These are phyloP conservation scores for Reticulitermes speratus DNA, from an alignment of 1,140 invertebrate species.

Conservation along the genomic window DNA sequence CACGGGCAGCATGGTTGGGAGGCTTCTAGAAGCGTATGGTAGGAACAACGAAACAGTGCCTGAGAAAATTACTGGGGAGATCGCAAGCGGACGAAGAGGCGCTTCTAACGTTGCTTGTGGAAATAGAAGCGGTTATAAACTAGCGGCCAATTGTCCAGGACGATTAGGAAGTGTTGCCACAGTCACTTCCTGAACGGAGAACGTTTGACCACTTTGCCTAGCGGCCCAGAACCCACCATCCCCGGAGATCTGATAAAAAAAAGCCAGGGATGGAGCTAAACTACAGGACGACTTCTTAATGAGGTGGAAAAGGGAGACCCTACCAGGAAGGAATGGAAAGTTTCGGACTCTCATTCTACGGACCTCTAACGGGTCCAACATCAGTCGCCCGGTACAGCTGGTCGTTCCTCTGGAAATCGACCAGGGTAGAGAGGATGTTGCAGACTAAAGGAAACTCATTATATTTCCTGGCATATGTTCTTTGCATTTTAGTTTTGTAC, in stretches of 20 bases:
- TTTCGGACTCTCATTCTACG: neutral
- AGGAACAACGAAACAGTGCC: neutral
- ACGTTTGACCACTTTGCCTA: neutral
- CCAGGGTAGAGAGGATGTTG: too few relatives aligned
- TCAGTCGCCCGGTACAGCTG: neutral
- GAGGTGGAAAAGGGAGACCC: neutral
- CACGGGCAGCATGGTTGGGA: constrained; percentile 20
- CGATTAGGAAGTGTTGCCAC: neutral
- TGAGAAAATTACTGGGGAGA: neutral
- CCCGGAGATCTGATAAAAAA: neutral
- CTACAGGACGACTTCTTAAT: neutral
- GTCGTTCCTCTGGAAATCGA: constrained; percentile 7
- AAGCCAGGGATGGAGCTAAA: neutral
- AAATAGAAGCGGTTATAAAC: constrained; percentile 2
- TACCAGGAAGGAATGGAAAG: neutral
- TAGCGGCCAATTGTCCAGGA: neutral
- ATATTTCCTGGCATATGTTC: too few relatives aligned
- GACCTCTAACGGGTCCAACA: neutral
- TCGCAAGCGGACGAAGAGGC: neutral
- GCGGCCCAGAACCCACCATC: neutral
- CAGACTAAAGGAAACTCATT: too few relatives aligned
- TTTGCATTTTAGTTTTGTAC: too few relatives aligned
- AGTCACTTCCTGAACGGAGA: constrained; percentile 5
- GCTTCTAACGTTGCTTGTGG: neutral
- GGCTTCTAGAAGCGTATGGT: neutral